These are phyloP conservation scores for Vicugna pacos DNA, from an alignment of 2,113 vertebrate genomes.

Conservation along the genomic window DNA sequence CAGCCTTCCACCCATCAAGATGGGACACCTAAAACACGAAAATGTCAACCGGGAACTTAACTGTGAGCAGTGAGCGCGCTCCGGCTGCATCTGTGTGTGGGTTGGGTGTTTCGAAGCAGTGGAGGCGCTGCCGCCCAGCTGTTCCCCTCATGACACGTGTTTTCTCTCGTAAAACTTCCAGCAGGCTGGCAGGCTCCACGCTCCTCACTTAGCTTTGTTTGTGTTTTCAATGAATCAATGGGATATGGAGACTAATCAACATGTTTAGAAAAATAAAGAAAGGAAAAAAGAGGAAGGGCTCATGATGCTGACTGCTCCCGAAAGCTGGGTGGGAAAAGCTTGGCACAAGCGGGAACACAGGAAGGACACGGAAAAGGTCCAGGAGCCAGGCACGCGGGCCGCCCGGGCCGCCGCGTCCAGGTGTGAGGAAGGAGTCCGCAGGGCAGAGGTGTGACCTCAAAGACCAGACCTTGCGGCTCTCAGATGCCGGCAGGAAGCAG, in stretches of 20 bases:
- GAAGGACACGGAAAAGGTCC: background rate
- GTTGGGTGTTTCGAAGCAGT: conserved; percentile 75
- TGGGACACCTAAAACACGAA: background rate
- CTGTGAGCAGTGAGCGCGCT: background rate
- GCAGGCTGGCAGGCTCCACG: conserved; percentile 64
- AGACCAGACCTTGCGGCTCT: background rate
- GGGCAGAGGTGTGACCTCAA: background rate
- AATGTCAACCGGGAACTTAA: accelerated
- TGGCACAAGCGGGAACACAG: background rate
- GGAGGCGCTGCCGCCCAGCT: conserved; percentile 78
- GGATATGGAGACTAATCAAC: conserved; percentile 66
- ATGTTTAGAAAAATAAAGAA: conserved; percentile 75
- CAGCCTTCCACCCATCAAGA: background rate
- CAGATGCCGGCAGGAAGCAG: background rate
- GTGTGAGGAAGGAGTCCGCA: accelerated
- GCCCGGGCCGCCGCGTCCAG: accelerated
- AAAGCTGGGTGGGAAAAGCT: conserved; percentile 71
- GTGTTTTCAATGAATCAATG: conserved; percentile 71
- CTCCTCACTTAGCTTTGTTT: conserved; percentile 75
- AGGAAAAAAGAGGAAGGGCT: conserved; percentile 20
- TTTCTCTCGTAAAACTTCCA: conserved; percentile 63
- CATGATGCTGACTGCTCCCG: background rate
- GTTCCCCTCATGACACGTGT: conserved; percentile 70
- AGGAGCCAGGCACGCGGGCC: conserved; percentile 58
- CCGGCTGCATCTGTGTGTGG: conserved; percentile 55